Percentiles rank a stretch among this genome's conserved stretches.
Conservation (phyloP, 2,888 invertebrate species). For the Nebria salina region DNA sequence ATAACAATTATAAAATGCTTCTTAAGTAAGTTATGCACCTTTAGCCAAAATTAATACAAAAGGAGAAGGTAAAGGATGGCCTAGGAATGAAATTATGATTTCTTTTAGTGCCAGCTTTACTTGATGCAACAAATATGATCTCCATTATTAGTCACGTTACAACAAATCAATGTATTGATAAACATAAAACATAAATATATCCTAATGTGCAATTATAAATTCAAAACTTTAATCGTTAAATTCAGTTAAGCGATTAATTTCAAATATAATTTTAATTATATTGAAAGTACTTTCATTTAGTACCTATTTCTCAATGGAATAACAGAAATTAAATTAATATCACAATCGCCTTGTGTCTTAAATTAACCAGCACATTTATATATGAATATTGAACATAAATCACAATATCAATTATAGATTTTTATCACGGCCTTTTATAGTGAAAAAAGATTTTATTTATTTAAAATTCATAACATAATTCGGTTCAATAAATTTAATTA, state of each 20-base stretch:
- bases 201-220: neutral
- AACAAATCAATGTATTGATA: neutral
- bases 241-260: neutral
- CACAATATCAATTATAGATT: neutral
- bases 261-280: neutral
- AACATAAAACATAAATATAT: neutral
- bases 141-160: no score
- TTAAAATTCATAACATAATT: neutral
- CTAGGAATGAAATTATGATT: no score
- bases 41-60: neutral
- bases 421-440: neutral
- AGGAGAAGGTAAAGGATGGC: no score
- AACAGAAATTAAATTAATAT: neutral
- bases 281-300: conserved; percentile 1
- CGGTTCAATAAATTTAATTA: neutral
- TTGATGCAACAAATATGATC: no score
- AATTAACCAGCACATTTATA: neutral
- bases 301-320: neutral
- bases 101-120: no score
- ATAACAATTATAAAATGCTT: neutral
- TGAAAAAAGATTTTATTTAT: neutral
- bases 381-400: neutral
- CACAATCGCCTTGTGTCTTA: neutral
- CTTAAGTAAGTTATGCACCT: neutral
- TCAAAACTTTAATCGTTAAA: neutral